Conservation (phyloP, 2,113 vertebrate genomes). For the Thamnaconus septentrionalis region DNA sequence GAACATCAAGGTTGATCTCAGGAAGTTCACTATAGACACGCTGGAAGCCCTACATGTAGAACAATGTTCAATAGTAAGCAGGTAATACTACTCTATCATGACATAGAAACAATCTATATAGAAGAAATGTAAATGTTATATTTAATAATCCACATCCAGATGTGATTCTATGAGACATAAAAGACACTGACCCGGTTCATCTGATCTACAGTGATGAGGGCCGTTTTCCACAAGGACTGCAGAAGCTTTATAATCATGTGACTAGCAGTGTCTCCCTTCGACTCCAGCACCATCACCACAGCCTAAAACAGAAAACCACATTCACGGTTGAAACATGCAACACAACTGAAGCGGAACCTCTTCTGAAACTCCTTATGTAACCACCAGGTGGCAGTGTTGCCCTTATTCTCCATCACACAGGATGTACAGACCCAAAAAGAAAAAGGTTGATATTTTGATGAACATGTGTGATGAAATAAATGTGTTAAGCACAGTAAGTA, state of each 20-base stretch:
- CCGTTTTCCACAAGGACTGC: constrained; percentile 83
- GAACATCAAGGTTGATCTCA: constrained; percentile 84
- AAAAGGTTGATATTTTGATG: no score
- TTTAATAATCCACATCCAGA: background rate
- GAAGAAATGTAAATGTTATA: no score
- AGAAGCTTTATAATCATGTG: constrained; percentile 83
- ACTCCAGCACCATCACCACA: constrained; percentile 85
- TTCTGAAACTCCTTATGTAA: background rate
- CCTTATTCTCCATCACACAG: background rate
- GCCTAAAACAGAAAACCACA: constrained; percentile 59
- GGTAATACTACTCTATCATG: no score
- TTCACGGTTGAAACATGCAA: background rate
- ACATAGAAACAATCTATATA: no score
- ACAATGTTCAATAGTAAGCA: background rate
- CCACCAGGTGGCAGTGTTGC: constrained; percentile 33
- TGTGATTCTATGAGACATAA: background rate
- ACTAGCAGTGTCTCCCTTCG: constrained; percentile 75
- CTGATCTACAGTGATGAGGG: constrained; percentile 87
- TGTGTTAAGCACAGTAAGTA: no score
- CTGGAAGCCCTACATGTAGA: constrained; percentile 78
- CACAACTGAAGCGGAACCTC: no score
- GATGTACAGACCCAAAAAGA: no score
- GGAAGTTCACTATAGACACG: constrained; percentile 83
- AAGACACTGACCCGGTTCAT: constrained; percentile 84
- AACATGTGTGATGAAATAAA: no score